A percentile compares a stretch with the other conserved stretches of the same genome.
These are phyloP conservation scores for Sialis fuliginosa DNA, from an alignment of 2,888 invertebrate genomes.

Conservation along the genomic window DNA sequence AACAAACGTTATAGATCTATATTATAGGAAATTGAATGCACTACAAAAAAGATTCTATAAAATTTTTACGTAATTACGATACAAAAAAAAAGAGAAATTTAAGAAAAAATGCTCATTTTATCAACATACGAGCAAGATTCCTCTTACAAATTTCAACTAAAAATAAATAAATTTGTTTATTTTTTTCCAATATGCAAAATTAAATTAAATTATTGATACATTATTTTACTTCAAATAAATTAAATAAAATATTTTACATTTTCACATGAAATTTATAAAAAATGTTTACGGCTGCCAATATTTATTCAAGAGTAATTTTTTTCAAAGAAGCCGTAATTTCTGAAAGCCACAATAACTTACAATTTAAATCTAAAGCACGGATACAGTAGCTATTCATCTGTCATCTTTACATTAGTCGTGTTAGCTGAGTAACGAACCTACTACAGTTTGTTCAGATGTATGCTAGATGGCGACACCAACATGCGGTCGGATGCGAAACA, in stretches of 20 bases:
- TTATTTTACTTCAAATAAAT: not conserved
- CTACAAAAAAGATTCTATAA: too few species aligned
- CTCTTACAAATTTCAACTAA: too few species aligned
- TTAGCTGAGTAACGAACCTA: slow-evolving; percentile 9
- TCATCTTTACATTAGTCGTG: slow-evolving; percentile 19
- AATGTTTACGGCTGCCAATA: not conserved
- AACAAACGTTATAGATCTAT: too few species aligned
- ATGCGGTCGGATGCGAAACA: not conserved
- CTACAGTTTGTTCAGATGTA: slow-evolving; percentile 19
- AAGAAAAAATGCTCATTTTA: too few species aligned
- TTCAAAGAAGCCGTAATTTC: too few species aligned
- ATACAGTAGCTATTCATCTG: slow-evolving; percentile 22
- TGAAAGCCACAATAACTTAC: too few species aligned
- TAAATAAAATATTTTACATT: not conserved
- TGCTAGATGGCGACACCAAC: slow-evolving; percentile 10
- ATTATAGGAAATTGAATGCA: too few species aligned
- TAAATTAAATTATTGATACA: not conserved
- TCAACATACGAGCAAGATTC: too few species aligned
- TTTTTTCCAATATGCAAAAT: not conserved
- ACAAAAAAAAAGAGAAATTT: too few species aligned
- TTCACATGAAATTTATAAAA: not conserved
- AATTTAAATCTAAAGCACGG: slow-evolving; percentile 13
- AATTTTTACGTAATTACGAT: too few species aligned
- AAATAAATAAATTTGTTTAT: too few species aligned
- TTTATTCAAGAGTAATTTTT: too few species aligned